Percentiles rank a stretch among this genome's conserved stretches.
These are phyloP conservation scores for Pleuronectes platessa DNA, from an alignment of 2,113 vertebrate genomes.

Conservation along the genomic window DNA sequence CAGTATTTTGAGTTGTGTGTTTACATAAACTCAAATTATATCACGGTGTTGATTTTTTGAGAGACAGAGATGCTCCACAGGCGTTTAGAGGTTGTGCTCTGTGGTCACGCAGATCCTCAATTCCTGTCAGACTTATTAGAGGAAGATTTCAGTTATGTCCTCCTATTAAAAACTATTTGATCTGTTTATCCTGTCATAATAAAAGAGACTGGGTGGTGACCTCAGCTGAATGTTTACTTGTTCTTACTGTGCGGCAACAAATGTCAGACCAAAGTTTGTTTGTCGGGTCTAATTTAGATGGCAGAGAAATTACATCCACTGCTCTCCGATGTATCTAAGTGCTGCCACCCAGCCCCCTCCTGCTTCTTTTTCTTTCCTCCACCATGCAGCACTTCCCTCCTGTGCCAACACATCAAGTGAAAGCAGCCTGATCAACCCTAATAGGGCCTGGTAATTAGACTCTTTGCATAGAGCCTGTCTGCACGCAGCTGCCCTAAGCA, in stretches of 20 bases:
- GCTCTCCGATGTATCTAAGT: slow-evolving; percentile 61
- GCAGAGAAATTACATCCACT: slow-evolving; percentile 58
- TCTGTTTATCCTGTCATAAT: slow-evolving; percentile 52
- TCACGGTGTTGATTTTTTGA: slow-evolving; percentile 37
- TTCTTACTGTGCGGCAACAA: slow-evolving; percentile 58
- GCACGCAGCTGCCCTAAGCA: slow-evolving; percentile 73
- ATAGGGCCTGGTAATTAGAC: slow-evolving; percentile 83
- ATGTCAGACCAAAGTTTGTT: slow-evolving; percentile 70
- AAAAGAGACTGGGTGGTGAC: slow-evolving; percentile 34
- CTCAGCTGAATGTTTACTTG: slow-evolving; percentile 54
- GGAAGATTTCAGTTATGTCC: slow-evolving; percentile 20
- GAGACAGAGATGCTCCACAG: background rate
- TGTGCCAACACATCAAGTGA: slow-evolving; percentile 69
- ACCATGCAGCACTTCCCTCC: slow-evolving; percentile 43
- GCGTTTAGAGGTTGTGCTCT: slow-evolving; percentile 1
- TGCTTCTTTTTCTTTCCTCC: background rate
- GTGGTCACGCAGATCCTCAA: slow-evolving; percentile 20
- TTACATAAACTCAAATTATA: slow-evolving; percentile 55
- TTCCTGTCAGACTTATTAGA: slow-evolving; percentile 25
- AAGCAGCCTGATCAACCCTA: slow-evolving; percentile 81
- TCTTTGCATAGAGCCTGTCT: slow-evolving; percentile 80
- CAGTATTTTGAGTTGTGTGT: slow-evolving; percentile 39
- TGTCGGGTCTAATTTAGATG: slow-evolving; percentile 74
- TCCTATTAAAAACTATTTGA: slow-evolving; percentile 51
- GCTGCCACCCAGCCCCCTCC: slow-evolving; percentile 29